A percentile compares a stretch with the other conserved stretches of the same genome.
These are phyloP conservation scores for Cyanoderma ruficeps DNA, from an alignment of 2,113 vertebrate species.

Conservation along the genomic window DNA sequence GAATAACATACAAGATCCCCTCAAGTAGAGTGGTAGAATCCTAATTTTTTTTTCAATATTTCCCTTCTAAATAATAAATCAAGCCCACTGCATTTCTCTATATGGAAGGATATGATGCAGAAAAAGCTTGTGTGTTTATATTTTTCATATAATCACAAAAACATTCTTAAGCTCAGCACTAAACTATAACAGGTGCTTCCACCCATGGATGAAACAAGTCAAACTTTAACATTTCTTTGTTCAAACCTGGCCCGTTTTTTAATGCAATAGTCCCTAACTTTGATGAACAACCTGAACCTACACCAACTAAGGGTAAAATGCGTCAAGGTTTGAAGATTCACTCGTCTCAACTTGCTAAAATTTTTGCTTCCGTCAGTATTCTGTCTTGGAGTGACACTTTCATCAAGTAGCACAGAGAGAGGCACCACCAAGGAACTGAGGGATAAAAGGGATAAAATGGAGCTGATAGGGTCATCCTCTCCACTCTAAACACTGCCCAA, in stretches of 20 bases:
- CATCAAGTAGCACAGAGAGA: background rate
- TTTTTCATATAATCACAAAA: conserved; percentile 34
- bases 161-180: background rate
- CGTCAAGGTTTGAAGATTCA: background rate
- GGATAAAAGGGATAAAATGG: background rate
- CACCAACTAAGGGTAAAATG: background rate
- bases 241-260: background rate
- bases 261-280: background rate
- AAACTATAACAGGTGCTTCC: background rate
- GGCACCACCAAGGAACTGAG: background rate
- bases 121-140: conserved; percentile 2
- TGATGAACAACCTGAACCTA: background rate
- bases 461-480: background rate
- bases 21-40: conserved; percentile 54
- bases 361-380: background rate
- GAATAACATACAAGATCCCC: conserved; percentile 49
- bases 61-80: conserved; percentile 66
- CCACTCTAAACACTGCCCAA: background rate
- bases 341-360: background rate
- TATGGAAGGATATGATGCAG: background rate
- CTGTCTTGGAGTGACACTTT: background rate
- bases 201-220: background rate
- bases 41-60: conserved; percentile 63
- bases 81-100: conserved; percentile 13
- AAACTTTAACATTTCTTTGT: background rate